Percentiles rank a stretch among this genome's conserved stretches.
These are phyloP conservation scores for Tragelaphus buxtoni DNA, from an alignment of 2,113 vertebrate genomes.

Conservation along the genomic window DNA sequence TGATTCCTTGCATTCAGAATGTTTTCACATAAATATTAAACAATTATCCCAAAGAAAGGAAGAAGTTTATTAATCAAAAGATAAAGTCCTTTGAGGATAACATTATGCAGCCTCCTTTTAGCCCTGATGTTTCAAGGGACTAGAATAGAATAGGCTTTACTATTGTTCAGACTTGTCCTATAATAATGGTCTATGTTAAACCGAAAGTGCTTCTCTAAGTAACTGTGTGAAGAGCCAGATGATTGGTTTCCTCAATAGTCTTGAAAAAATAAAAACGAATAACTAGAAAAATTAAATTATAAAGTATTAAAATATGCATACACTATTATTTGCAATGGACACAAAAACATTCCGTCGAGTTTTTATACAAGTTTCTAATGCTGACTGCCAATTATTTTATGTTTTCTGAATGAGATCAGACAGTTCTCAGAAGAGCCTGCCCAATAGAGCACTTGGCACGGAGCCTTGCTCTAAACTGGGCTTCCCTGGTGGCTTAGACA, in stretches of 20 bases:
- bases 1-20: constrained; percentile 12
- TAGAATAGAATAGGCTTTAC: not conserved
- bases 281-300: not conserved
- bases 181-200: not conserved
- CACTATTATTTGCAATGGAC: not conserved
- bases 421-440: not conserved
- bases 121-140: not conserved
- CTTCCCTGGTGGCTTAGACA: not conserved
- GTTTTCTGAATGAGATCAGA: not conserved
- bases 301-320: not conserved
- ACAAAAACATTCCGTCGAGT: not conserved
- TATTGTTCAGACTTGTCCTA: not conserved
- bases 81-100: not conserved
- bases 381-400: not conserved
- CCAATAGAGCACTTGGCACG: accelerated
- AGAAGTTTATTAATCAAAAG: constrained; percentile 19
- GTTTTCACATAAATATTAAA: constrained; percentile 47
- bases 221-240: not conserved
- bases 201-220: not conserved
- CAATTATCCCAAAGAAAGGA: not conserved
- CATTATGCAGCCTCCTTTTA: not conserved
- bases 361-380: not conserved
- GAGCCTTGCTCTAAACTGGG: not conserved
- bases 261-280: not conserved
- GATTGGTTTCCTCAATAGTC: not conserved